These are phyloP conservation scores for Epicampocera succincta DNA, from an alignment of 2,888 invertebrate species.

Conservation along the genomic window DNA sequence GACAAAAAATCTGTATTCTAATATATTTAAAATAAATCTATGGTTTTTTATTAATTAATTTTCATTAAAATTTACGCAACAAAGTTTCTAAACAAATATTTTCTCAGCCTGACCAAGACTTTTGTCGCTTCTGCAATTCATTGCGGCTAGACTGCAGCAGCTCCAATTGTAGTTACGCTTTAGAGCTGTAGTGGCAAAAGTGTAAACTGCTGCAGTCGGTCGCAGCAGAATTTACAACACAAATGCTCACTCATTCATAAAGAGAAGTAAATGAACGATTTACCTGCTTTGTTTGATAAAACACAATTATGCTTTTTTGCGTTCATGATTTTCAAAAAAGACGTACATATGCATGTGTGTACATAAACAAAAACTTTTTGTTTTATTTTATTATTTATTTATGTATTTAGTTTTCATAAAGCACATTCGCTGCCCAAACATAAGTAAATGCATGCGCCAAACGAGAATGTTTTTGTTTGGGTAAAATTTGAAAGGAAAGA, in stretches of 20 bases:
- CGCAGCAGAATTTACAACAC: conserved; percentile 55
- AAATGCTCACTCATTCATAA: conserved; percentile 70
- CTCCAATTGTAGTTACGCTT: conserved; percentile 17
- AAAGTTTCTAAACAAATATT: too few relatives aligned
- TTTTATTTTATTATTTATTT: conserved; percentile 18
- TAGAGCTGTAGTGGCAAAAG: conserved; percentile 12
- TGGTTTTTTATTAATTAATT: too few relatives aligned
- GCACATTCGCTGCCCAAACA: neutral
- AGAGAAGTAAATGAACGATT: conserved; percentile 61
- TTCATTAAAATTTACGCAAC: too few relatives aligned
- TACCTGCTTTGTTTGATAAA: conserved; percentile 56
- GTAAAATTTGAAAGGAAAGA: neutral
- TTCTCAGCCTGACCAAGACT: too few relatives aligned
- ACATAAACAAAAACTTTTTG: conserved; percentile 3
- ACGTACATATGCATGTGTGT: neutral
- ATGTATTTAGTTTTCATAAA: neutral
- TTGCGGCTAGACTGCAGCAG: neutral
- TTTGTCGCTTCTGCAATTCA: too few relatives aligned
- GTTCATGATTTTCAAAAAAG: conserved; percentile 35
- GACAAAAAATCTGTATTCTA: too few relatives aligned
- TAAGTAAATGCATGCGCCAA: neutral
- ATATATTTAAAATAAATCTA: too few relatives aligned
- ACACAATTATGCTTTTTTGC: conserved; percentile 51
- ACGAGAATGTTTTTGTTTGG: conserved; percentile 2
- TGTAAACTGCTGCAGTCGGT: conserved; percentile 8